Conservation (phyloP, 2,797 vertebrate genomes). For the Coregonus sp. region DNA sequence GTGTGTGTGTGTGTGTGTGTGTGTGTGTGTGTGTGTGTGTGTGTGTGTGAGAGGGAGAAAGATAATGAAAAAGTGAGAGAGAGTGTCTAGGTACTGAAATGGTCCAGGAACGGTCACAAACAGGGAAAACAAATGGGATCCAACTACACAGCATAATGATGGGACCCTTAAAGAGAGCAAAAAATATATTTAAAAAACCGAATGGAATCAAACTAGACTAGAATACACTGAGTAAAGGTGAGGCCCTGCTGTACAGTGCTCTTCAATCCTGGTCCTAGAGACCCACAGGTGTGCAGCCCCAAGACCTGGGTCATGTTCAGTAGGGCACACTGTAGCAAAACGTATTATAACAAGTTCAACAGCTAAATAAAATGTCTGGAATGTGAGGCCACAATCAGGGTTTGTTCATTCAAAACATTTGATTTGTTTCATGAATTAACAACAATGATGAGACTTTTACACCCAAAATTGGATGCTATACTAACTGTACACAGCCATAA, state of each 20-base stretch:
- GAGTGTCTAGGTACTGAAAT: conserved; percentile 16
- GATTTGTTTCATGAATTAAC: background rate
- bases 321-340: background rate
- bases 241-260: too few species aligned
- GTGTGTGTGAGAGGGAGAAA: background rate
- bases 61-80: conserved; percentile 22
- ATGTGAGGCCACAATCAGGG: too few species aligned
- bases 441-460: background rate
- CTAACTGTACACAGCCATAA: conserved; percentile 37
- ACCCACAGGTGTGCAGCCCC: background rate
- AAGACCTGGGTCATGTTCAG: background rate
- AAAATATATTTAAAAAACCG: background rate
- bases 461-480: background rate
- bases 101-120: conserved; percentile 57
- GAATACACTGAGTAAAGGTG: background rate
- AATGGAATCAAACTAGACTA: background rate
- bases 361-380: too few species aligned
- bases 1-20: background rate
- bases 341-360: background rate
- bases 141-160: background rate
- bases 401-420: background rate
- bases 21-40: background rate
- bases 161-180: background rate
- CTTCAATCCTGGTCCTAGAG: background rate
- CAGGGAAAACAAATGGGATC: conserved; percentile 24